Evolutionary conservation across 2,797 vertebrate genomes (phyloP).

Genomic region (Scolopax bukidnonensis): DNA sequence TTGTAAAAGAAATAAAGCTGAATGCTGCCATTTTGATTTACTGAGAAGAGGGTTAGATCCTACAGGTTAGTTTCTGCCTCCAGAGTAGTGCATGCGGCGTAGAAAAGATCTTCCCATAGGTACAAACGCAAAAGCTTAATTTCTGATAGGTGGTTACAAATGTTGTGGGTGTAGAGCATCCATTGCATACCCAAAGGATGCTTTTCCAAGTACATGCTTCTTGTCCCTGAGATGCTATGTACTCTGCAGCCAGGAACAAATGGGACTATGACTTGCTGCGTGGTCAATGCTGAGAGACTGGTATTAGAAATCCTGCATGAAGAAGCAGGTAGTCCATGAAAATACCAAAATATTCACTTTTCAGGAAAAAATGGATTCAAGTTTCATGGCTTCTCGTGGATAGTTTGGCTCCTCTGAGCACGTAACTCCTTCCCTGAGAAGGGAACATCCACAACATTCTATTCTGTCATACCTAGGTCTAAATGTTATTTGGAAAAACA

Average conservation of each 20-base stretch:
- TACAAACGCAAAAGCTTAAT: background rate
- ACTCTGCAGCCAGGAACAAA: background rate
- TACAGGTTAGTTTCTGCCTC: background rate
- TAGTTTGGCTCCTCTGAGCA: background rate
- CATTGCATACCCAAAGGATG: background rate
- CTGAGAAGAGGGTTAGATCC: background rate
- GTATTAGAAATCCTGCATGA: background rate
- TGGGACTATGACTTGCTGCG: background rate
- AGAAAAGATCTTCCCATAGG: background rate
- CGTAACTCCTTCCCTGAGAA: background rate
- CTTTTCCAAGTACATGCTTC: background rate
- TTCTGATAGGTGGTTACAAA: background rate
- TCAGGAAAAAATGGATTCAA: background rate
- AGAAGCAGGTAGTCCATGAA: background rate
- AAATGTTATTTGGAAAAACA: background rate
- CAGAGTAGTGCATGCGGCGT: accelerated
- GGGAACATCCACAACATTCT: background rate
- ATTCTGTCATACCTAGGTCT: background rate
- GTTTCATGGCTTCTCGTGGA: background rate
- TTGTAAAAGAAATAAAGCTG: background rate
- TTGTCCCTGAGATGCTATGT: background rate
- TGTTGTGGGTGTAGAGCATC: background rate
- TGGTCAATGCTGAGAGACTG: background rate
- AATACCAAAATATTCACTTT: background rate
- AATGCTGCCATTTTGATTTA: background rate